Conservation (phyloP, 2,888 invertebrate genomes). For the Eueremaeus valkanovi region DNA sequence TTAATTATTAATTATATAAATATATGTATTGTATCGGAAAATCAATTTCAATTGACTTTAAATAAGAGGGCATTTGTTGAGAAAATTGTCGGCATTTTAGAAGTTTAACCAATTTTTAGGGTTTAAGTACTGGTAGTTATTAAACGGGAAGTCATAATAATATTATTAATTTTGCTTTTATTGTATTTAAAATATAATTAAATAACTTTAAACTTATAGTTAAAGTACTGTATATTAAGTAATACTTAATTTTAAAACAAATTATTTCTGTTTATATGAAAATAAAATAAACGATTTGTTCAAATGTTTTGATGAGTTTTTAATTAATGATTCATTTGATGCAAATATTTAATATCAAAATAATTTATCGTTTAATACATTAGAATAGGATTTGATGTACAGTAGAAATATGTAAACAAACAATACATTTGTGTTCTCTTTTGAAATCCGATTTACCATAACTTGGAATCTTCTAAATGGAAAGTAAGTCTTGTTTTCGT, state of each 20-base stretch:
- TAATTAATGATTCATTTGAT: neutral
- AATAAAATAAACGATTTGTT: neutral
- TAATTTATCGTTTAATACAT: neutral
- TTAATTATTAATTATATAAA: too few relatives aligned
- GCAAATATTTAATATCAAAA: conserved; percentile 9
- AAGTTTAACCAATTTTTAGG: too few relatives aligned
- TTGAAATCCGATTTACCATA: neutral
- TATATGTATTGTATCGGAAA: too few relatives aligned
- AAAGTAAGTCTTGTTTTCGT: neutral
- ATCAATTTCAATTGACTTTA: neutral
- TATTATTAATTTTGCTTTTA: too few relatives aligned
- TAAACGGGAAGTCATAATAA: too few relatives aligned
- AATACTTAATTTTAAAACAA: too few relatives aligned
- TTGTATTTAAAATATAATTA: too few relatives aligned
- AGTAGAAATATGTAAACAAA: too few relatives aligned
- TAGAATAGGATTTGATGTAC: neutral
- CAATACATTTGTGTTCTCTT: too few relatives aligned
- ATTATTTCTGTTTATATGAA: neutral
- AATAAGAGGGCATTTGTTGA: neutral
- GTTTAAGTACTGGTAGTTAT: too few relatives aligned
- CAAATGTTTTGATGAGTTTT: conserved; percentile 6
- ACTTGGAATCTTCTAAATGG: neutral
- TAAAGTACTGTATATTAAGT: too few relatives aligned
- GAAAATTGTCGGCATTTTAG: neutral
- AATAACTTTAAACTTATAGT: too few relatives aligned